Percentiles rank a stretch among this genome's conserved stretches.
phyloP scores from a whole-genome alignment of 53 echinoderm and acorn worm species.

The Holothuria leucospilota region DNA sequence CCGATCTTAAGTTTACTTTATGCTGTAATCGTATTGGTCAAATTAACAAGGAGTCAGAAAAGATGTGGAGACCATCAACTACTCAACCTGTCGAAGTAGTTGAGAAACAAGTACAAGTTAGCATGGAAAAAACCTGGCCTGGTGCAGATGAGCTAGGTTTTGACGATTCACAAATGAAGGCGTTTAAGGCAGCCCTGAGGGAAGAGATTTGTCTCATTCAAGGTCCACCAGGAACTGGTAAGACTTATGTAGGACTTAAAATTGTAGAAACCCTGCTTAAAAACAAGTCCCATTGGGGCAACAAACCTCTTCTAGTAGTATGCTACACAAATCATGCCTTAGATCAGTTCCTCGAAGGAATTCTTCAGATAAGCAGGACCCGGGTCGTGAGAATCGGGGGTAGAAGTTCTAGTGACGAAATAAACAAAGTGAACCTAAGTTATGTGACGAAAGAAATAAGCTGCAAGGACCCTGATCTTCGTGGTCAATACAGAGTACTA shows the following conservation, averaged over 20 bases:
- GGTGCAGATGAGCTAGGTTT: slow-evolving; percentile 43
- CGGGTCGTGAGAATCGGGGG: slow-evolving; percentile 84
- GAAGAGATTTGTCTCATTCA: slow-evolving; percentile 88
- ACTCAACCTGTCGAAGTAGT: too few species aligned
- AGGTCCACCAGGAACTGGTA: slow-evolving; percentile 95
- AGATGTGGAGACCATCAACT: too few species aligned
- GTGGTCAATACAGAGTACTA: slow-evolving; percentile 22
- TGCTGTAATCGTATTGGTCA: neutral
- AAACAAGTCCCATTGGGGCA: slow-evolving; percentile 61
- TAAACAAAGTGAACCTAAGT: slow-evolving; percentile 66
- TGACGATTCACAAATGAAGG: slow-evolving; percentile 70
- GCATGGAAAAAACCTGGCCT: slow-evolving; percentile 48
- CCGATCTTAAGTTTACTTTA: slow-evolving; percentile 55
- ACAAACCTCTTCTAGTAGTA: slow-evolving; percentile 77
- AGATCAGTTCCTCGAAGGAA: slow-evolving; percentile 96
- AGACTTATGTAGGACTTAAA: slow-evolving; percentile 87
- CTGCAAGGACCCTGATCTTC: neutral
- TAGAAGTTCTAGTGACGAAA: slow-evolving; percentile 69
- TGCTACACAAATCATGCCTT: slow-evolving; percentile 98
- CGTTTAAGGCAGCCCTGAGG: slow-evolving; percentile 74
- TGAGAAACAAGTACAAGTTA: neutral
- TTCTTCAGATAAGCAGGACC: slow-evolving; percentile 44
- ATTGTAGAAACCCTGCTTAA: slow-evolving; percentile 78
- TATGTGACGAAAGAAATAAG: slow-evolving; percentile 38
- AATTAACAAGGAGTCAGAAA: too few species aligned